phyloP scores from a whole-genome alignment of 2,888 invertebrate genomes.

The Dendrolimus houi region DNA sequence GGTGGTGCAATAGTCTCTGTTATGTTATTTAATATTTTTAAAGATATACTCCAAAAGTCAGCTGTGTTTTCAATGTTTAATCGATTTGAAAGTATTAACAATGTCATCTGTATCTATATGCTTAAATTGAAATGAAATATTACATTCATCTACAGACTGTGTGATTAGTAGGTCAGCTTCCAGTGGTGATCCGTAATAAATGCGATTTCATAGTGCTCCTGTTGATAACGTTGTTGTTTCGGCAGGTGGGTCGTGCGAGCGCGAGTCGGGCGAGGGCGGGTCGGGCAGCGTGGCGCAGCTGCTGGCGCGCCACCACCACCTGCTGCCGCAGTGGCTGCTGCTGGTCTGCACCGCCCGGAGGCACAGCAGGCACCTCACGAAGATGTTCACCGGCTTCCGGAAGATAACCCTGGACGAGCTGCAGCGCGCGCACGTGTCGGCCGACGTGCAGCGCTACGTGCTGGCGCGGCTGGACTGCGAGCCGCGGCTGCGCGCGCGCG shows the following conservation, averaged over 20 bases:
- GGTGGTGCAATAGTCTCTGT: too few relatives aligned
- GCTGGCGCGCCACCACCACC: conserved; percentile 90
- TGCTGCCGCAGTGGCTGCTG: conserved; percentile 95
- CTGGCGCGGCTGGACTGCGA: conserved; percentile 92
- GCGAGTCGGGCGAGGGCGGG: conserved; percentile 20
- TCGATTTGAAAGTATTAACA: too few relatives aligned
- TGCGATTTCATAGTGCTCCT: too few relatives aligned
- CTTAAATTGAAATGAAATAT: too few relatives aligned
- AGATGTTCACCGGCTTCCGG: conserved; percentile 90
- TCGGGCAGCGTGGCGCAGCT: conserved; percentile 87
- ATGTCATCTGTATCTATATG: too few relatives aligned
- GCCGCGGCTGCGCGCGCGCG: conserved; percentile 90
- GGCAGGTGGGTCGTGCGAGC: conserved; percentile 11
- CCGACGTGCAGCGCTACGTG: conserved; percentile 97
- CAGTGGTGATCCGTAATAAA: too few relatives aligned
- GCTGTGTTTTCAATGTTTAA: too few relatives aligned
- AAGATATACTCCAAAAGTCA: too few relatives aligned
- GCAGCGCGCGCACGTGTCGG: conserved; percentile 90
- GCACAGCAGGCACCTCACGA: conserved; percentile 88
- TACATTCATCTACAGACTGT: too few relatives aligned
- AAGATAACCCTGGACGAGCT: conserved; percentile 95
- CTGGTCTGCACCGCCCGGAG: conserved; percentile 92
- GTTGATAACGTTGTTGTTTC: too few relatives aligned
- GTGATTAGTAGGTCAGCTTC: too few relatives aligned
- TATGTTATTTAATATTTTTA: too few relatives aligned